A percentile compares a stretch with the other conserved stretches of the same genome.
phyloP scores from a whole-genome alignment of 2,797 vertebrate genomes.

The Hylomyscus alleni region DNA sequence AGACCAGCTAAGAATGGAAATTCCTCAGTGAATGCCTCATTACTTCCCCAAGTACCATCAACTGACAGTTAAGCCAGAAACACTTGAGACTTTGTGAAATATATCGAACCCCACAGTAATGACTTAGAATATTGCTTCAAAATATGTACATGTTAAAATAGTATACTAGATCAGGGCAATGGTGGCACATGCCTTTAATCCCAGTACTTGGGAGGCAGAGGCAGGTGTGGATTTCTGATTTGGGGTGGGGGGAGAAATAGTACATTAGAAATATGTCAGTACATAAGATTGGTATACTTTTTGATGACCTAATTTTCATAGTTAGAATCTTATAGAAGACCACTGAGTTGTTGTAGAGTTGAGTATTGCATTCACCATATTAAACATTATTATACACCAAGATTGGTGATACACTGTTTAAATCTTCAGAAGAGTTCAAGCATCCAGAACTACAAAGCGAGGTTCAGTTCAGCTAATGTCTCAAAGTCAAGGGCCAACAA shows the following conservation, averaged over 20 bases:
- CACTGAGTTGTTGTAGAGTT: background rate
- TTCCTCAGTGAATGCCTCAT: background rate
- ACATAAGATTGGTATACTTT: background rate
- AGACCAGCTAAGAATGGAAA: background rate
- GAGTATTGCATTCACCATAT: background rate
- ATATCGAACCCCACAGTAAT: background rate
- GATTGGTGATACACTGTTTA: background rate
- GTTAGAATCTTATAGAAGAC: background rate
- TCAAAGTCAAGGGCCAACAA: background rate
- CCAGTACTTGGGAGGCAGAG: too few relatives aligned
- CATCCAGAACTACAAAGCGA: background rate
- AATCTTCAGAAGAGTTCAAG: background rate
- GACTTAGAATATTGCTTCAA: background rate
- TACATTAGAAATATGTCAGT: background rate
- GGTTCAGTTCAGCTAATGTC: background rate
- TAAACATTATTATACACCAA: background rate
- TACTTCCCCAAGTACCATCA: background rate
- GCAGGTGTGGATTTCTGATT: too few relatives aligned
- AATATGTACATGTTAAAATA: background rate
- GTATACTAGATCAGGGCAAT: too few relatives aligned
- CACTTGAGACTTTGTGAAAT: background rate
- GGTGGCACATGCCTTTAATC: too few relatives aligned
- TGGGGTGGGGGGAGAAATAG: background rate
- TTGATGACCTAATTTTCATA: background rate
- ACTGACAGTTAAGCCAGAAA: background rate